These are phyloP conservation scores for Drosophila falleni DNA, from an alignment of 2,888 invertebrate species.

Conservation along the genomic window DNA sequence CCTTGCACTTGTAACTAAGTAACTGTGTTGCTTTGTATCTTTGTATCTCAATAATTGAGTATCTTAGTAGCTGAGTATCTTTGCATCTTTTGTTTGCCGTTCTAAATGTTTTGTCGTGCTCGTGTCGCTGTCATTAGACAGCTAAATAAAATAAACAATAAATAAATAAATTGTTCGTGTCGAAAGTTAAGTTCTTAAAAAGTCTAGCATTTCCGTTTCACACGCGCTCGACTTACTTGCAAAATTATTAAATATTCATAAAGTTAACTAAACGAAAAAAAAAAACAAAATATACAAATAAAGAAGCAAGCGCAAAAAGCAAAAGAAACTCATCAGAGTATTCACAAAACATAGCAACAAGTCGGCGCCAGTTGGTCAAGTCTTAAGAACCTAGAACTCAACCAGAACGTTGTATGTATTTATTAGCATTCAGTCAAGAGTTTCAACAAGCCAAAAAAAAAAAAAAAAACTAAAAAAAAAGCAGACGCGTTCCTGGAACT, in stretches of 20 bases:
- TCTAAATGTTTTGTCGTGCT: constrained; percentile 1
- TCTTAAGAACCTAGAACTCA: constrained; percentile 26
- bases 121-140: constrained; percentile 20
- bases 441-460: constrained; percentile 17
- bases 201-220: constrained; percentile 63
- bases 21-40: constrained; percentile 17
- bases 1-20: constrained; percentile 18
- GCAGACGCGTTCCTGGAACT: constrained; percentile 69
- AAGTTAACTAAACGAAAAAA: constrained; percentile 39
- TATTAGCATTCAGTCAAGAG: constrained; percentile 71
- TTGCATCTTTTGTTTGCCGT: constrained; percentile 2
- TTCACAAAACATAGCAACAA: constrained; percentile 70
- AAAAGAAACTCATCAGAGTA: constrained; percentile 1
- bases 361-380: constrained; percentile 64
- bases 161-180: constrained; percentile 28
- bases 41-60: neutral
- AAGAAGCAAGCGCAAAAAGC: constrained; percentile 10
- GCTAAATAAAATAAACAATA: neutral
- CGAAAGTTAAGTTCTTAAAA: constrained; percentile 45
- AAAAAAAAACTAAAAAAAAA: constrained; percentile 2
- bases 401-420: constrained; percentile 45
- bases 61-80: constrained; percentile 2
- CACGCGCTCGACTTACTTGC: constrained; percentile 47
- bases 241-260: constrained; percentile 72
- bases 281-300: constrained; percentile 3